phyloP scores from a whole-genome alignment of 1,140 invertebrate species.

The Rhopalosiphum maidis region DNA sequence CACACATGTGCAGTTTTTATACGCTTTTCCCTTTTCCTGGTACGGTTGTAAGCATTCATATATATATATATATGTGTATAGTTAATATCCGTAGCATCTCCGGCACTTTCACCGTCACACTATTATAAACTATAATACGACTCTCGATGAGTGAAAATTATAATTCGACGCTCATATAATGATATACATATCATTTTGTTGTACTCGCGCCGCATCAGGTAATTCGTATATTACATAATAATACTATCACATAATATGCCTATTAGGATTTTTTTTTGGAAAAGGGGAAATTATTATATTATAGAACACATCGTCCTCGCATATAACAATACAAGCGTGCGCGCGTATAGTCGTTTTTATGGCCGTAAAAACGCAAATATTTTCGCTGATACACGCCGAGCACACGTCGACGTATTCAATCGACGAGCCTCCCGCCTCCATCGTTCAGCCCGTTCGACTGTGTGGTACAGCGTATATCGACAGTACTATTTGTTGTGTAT shows the following conservation, averaged over 20 bases:
- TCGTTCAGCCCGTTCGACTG: background rate
- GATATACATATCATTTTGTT: background rate
- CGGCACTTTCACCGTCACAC: background rate
- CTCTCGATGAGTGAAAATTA: background rate
- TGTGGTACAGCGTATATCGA: background rate
- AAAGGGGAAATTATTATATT: background rate
- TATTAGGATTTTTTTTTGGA: background rate
- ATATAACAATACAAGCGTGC: background rate
- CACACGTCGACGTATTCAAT: background rate
- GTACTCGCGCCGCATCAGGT: background rate
- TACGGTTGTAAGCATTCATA: background rate
- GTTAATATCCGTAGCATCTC: background rate
- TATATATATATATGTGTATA: background rate
- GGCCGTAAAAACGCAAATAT: background rate
- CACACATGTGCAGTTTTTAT: background rate
- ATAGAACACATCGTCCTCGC: background rate
- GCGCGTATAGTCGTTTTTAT: background rate
- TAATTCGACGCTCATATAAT: background rate
- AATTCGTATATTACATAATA: background rate
- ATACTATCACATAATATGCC: background rate
- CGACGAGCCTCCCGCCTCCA: no score
- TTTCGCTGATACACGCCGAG: background rate
- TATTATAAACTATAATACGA: background rate
- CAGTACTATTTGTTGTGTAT: no score
- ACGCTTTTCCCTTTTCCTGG: background rate